Conservation (phyloP, 2,888 invertebrate species). For the Aplocera efformata region DNA sequence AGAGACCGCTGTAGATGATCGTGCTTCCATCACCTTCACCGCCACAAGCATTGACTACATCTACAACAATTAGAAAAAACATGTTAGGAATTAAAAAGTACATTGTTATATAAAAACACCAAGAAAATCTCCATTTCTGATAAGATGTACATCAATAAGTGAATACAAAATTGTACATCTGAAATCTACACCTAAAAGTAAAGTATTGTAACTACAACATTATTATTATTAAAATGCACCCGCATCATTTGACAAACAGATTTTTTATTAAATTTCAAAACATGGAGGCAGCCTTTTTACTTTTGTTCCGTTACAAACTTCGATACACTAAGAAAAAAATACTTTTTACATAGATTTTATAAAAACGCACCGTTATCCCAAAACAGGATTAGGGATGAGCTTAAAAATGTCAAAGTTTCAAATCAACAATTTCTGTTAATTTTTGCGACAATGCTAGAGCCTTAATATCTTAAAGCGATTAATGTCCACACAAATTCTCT, state of each 20-base stretch:
- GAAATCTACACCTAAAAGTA: too few relatives aligned
- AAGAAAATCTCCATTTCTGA: too few relatives aligned
- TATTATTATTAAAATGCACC: constrained; percentile 1
- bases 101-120: constrained; percentile 18
- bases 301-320: constrained; percentile 10
- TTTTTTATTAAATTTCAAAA: background rate
- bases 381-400: constrained; percentile 43
- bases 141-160: too few relatives aligned
- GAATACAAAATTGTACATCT: too few relatives aligned
- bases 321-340: constrained; percentile 6
- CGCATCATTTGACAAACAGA: background rate
- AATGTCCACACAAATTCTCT: constrained; percentile 34
- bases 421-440: constrained; percentile 9
- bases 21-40: constrained; percentile 88
- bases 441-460: constrained; percentile 41
- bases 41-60: constrained; percentile 94
- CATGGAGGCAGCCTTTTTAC: too few relatives aligned
- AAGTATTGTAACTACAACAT: too few relatives aligned
- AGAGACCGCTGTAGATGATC: constrained; percentile 80
- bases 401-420: constrained; percentile 29
- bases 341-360: constrained; percentile 27
- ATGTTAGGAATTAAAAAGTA: constrained; percentile 23
- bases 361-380: constrained; percentile 32
- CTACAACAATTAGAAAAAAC: constrained; percentile 84
- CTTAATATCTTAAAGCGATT: constrained; percentile 54